Conservation (phyloP, 2,888 invertebrate genomes). For the Bellardia pandia region DNA sequence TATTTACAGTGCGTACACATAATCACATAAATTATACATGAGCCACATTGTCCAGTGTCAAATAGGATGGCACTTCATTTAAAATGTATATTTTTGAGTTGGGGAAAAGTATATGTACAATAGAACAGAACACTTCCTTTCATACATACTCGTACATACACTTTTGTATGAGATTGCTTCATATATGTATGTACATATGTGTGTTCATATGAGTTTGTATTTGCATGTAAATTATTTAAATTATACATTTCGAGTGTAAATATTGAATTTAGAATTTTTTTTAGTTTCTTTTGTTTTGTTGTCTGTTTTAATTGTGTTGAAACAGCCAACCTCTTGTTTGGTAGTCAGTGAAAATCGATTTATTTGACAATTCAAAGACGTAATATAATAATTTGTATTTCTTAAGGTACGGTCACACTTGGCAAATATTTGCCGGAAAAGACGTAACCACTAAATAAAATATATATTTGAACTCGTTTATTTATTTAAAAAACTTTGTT, state of each 20-base stretch:
- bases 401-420: background rate
- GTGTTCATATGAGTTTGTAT: background rate
- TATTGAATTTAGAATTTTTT: slow-evolving; percentile 37
- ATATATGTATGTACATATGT: background rate
- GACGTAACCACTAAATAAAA: too few relatives aligned
- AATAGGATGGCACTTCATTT: slow-evolving; percentile 1
- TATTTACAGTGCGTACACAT: slow-evolving; percentile 16
- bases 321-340: background rate
- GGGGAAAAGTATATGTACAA: background rate
- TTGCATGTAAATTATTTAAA: slow-evolving; percentile 42
- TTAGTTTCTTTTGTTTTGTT: background rate
- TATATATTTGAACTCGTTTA: too few relatives aligned
- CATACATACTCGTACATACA: background rate
- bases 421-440: too few relatives aligned
- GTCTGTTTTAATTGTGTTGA: slow-evolving; percentile 13
- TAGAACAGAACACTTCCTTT: background rate
- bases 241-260: slow-evolving; percentile 41
- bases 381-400: background rate
- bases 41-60: background rate
- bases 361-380: slow-evolving; percentile 30
- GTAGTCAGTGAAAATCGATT: slow-evolving; percentile 58
- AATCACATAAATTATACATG: background rate
- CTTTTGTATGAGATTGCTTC: background rate
- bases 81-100: slow-evolving; percentile 15
- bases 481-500: too few relatives aligned